These are phyloP conservation scores for Palythoa caribaeorum DNA, from an alignment of 92 coral and sea anemone species.

Conservation along the genomic window DNA sequence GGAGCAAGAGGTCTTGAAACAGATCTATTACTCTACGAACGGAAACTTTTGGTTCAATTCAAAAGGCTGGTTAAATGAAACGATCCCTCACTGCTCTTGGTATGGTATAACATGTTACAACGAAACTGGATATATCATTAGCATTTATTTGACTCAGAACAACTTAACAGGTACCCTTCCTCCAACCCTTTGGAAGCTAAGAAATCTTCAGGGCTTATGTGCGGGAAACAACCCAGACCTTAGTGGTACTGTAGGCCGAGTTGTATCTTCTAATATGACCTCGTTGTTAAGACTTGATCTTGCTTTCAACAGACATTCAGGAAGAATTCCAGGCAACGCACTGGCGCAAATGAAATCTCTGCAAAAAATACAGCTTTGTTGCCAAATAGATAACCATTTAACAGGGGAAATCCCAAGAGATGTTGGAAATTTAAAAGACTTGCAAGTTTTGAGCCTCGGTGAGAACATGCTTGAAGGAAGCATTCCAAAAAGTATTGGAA, in stretches of 20 bases:
- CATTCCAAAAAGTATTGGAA: constrained; percentile 77
- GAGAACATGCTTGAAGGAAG: constrained; percentile 66
- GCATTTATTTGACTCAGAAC: constrained; percentile 61
- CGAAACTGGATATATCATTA: constrained; percentile 64
- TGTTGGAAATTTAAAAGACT: constrained; percentile 76
- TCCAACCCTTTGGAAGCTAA: constrained; percentile 78
- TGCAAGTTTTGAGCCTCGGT: constrained; percentile 87
- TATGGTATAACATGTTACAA: constrained; percentile 74
- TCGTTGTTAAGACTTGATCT: constrained; percentile 64
- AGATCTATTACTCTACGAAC: constrained; percentile 69
- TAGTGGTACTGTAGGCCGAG: constrained; percentile 53
- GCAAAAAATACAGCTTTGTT: constrained; percentile 65
- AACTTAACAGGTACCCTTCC: constrained; percentile 69
- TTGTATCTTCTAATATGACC: constrained; percentile 79
- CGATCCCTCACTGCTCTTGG: constrained; percentile 79
- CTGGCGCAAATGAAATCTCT: constrained; percentile 64
- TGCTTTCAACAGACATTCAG: constrained; percentile 65
- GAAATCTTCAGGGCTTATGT: constrained; percentile 79
- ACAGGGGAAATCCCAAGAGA: constrained; percentile 71
- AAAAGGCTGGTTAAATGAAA: constrained; percentile 63
- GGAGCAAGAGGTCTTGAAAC: constrained; percentile 69
- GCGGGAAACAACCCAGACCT: constrained; percentile 44
- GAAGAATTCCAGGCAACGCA: constrained; percentile 65
- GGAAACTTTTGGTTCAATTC: constrained; percentile 66
- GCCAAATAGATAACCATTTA: constrained; percentile 40